Evolutionary conservation across 2,113 vertebrate genomes (phyloP), one percentile per base, ranked within the genome.

Genomic region (Melanerpes aurifrons): DNA sequence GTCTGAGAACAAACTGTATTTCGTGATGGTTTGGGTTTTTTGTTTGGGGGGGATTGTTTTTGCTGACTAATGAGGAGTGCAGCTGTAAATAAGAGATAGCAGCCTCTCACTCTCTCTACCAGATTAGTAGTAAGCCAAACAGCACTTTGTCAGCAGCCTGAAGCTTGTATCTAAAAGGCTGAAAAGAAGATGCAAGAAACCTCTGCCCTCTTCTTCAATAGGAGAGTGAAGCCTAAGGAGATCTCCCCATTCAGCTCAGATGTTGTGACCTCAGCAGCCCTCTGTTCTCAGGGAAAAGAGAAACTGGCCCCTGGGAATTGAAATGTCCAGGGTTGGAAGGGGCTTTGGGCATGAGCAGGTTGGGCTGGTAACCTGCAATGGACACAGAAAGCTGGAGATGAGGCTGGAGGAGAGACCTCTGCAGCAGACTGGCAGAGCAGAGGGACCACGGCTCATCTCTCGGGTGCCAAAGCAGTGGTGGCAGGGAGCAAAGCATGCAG

Each of bases 41-140:
- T 20, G 8, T 53, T 25, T 22, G 50, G 48, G 48, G 21, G 50
- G 50, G 48, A 11, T 90, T 94, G 92, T 86, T 77, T 47, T 89
- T 87, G 68, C 78, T 87, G 61, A 92, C 92, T 92, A 88, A 90
- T 95, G 89, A 90, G 85, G 29, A 94, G 45, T 21, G 24, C 75
- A 94, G 82, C 82, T 83, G 75, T 86, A 90, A 94, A 83, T 88
- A 91, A 93, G 87, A 94, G 87, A 94, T 91, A 82, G 1, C 10
- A 57, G 29, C n/a, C 68, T 89, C 0, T 89, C 0, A 0, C 10
- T 82, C 74, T 72, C 74, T 72, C 68, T 85, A 91, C 78, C 89
- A 91, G 82, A 85, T 87, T 32, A 87, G 68, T 22, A 70, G 4
- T 5, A 82, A 85, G 47, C 74, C 82, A 87, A 93, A 76, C 2